Percentiles rank a stretch among this genome's conserved stretches.
These are phyloP conservation scores for Drosophila suboccidentalis DNA, from an alignment of 2,888 invertebrate species.

Conservation along the genomic window DNA sequence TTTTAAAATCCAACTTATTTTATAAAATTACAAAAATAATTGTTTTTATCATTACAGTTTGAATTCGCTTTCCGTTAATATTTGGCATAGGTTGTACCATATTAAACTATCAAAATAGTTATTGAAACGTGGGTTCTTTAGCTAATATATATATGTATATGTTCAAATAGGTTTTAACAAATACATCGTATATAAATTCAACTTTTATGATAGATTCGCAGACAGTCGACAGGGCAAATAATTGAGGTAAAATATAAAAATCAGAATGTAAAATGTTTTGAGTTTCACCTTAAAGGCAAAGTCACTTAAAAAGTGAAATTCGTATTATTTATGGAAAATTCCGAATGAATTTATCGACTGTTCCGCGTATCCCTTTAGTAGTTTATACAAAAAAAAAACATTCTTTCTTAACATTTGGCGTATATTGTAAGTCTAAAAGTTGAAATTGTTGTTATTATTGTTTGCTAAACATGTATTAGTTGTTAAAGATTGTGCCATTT, in stretches of 20 bases:
- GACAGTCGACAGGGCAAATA: constrained; percentile 15
- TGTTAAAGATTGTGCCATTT: constrained; percentile 69
- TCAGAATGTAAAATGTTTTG: neutral
- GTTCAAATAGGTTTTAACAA: constrained; percentile 16
- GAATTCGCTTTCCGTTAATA: constrained; percentile 52
- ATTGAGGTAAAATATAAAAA: neutral
- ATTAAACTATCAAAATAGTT: constrained; percentile 66
- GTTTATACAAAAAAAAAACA: constrained; percentile 46
- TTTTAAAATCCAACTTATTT: constrained; percentile 69
- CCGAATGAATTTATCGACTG: neutral
- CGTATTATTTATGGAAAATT: neutral
- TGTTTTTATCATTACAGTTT: constrained; percentile 69
- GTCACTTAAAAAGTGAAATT: neutral
- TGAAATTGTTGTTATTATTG: constrained; percentile 59
- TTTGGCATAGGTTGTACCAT: constrained; percentile 74
- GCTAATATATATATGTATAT: constrained; percentile 37
- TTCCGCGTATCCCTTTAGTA: constrained; percentile 17
- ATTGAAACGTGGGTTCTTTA: constrained; percentile 59
- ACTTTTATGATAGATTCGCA: constrained; percentile 18
- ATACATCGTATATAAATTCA: constrained; percentile 27
- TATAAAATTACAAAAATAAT: constrained; percentile 82
- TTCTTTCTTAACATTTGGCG: constrained; percentile 70
- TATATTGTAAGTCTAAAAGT: constrained; percentile 74
- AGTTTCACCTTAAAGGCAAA: neutral
- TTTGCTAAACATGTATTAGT: constrained; percentile 48